phyloP scores from a whole-genome alignment of 2,888 invertebrate species.

The Noctua fimbriata region DNA sequence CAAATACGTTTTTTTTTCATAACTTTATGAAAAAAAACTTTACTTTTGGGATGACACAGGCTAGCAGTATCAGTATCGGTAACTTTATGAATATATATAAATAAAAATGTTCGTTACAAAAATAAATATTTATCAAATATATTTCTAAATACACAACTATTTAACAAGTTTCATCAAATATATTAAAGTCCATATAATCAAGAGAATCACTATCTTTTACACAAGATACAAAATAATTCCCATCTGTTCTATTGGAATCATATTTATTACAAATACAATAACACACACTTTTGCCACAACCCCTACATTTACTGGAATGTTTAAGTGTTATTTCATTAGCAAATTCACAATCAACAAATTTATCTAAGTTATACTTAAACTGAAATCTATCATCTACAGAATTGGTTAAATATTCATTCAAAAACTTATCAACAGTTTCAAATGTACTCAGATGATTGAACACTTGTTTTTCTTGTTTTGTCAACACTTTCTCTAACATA shows the following conservation, averaged over 20 bases:
- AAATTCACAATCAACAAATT: conserved; percentile 83
- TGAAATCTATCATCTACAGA: conserved; percentile 67
- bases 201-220: conserved; percentile 79
- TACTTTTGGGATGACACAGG: too few species aligned
- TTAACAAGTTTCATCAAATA: conserved; percentile 77
- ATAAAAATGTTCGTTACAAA: background rate
- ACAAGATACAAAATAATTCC: conserved; percentile 82
- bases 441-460: conserved; percentile 95
- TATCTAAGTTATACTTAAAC: conserved; percentile 70
- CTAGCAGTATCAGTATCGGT: too few species aligned
- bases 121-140: conserved; percentile 11
- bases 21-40: too few species aligned
- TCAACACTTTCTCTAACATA: conserved; percentile 96
- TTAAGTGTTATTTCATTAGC: conserved; percentile 83
- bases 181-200: conserved; percentile 84
- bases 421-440: conserved; percentile 92
- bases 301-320: conserved; percentile 85
- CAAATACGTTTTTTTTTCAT: too few species aligned
- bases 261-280: conserved; percentile 84
- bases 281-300: conserved; percentile 81
- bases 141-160: conserved; percentile 10
- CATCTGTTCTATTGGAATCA: conserved; percentile 77
- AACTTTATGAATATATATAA: too few species aligned
- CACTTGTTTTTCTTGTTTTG: conserved; percentile 92
- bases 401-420: conserved; percentile 90